Evolutionary conservation across 2,888 invertebrate genomes (phyloP).

Genomic region (Folsomia manolachei): DNA sequence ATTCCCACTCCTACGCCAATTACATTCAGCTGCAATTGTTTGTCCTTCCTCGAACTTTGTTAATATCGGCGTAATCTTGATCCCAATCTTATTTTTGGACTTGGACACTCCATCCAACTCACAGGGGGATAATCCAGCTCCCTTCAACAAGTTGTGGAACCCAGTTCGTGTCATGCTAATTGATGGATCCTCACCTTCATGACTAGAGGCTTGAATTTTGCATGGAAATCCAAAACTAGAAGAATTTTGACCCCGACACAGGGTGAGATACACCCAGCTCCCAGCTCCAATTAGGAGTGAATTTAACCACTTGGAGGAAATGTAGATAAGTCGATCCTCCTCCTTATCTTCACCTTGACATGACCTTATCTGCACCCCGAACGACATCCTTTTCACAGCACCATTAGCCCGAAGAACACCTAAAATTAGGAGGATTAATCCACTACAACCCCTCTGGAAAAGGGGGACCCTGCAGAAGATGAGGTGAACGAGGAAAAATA

Average conservation of each 20-base stretch:
- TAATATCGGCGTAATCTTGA: no score
- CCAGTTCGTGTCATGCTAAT: slow-evolving; percentile 22
- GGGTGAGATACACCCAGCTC: slow-evolving; percentile 4
- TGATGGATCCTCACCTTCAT: background rate
- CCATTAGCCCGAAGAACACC: background rate
- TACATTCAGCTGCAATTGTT: no score
- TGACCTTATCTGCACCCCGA: background rate
- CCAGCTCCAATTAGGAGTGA: background rate
- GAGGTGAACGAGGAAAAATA: background rate
- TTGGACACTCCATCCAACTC: no score
- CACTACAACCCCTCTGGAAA: background rate
- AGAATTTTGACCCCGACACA: background rate
- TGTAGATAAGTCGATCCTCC: slow-evolving; percentile 15
- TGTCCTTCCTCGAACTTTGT: no score
- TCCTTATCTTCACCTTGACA: background rate
- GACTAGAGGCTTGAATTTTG: slow-evolving; percentile 2
- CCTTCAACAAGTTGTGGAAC: slow-evolving; percentile 14
- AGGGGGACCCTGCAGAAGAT: background rate
- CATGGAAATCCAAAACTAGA: background rate
- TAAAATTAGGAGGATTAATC: background rate
- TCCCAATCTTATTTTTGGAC: no score
- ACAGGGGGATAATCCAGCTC: slow-evolving; percentile 1
- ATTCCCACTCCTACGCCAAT: background rate
- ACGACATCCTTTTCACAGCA: background rate
- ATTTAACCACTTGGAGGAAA: slow-evolving; percentile 1